Percentiles rank a stretch among this genome's conserved stretches.
Evolutionary conservation across 2,797 vertebrate species (phyloP).

Genomic region (Psittacula echo): DNA sequence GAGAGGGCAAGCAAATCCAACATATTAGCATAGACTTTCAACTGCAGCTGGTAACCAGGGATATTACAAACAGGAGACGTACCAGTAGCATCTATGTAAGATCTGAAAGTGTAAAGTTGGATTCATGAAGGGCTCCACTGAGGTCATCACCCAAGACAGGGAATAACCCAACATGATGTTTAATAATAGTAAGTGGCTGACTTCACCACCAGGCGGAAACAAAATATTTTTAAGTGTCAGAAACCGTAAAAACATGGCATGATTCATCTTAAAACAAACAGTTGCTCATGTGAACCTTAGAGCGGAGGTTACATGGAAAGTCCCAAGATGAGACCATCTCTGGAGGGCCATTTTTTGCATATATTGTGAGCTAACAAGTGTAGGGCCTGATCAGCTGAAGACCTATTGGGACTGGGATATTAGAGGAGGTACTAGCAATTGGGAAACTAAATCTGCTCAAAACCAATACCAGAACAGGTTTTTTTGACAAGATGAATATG

Average conservation of each 20-base stretch:
- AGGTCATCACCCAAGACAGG: background rate
- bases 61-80: background rate
- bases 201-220: background rate
- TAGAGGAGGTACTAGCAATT: background rate
- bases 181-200: constrained; percentile 57
- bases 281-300: background rate
- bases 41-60: background rate
- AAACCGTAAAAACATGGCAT: constrained; percentile 32
- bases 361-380: background rate
- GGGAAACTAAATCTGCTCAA: background rate
- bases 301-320: constrained; percentile 6
- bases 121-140: background rate
- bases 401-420: background rate
- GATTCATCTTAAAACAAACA: constrained; percentile 32
- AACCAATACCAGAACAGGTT: background rate
- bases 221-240: constrained; percentile 54
- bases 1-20: constrained; percentile 41
- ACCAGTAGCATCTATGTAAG: background rate
- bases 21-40: constrained; percentile 35
- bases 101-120: background rate
- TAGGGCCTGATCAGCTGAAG: background rate
- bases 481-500: background rate
- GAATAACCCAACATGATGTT: background rate
- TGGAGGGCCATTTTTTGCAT: background rate
- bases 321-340: constrained; percentile 17